Evolutionary conservation across 2,113 vertebrate species (phyloP), one percentile per base, ranked within the genome.

Genomic region (Danionella cerebrum): DNA sequence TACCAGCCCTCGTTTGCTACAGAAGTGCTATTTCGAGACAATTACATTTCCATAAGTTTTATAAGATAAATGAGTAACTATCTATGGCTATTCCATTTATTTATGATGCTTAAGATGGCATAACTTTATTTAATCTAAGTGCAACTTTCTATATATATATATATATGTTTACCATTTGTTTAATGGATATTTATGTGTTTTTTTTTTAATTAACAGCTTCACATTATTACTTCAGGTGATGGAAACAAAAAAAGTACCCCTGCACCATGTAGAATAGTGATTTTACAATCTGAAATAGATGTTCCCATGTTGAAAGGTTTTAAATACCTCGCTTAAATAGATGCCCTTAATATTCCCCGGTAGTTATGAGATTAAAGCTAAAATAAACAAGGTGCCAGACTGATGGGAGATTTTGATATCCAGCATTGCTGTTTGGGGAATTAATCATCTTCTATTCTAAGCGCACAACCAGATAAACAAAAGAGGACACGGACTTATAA

Each of bases 351-450:
- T 25, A 7, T 13, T 57, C 14, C 19, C 3, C 9, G 27, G 42
- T 58, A 27, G 52, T 55, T 55, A 52, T 36, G 33, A 39, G 24
- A 22, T 36, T 27, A 16, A 52, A 29, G 31, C 50, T 16, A n/a
- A 73, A 69, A 60, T 52, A 27, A 41, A 47, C n/a, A 27, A 19
- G 38, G 59, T 38, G 24, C 39, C 48, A 52, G 22, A 54, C n/a
- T 60, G 63, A 50, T 38, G 59, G 13, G 11, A 25, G 25, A 69
- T 62, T 63, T 16, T 36, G 7, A 24, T 60, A 69, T 69, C 67
- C 51, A 33, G 58, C 58, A 14, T 59, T 54, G 1, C 48, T 31
- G 54, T 29, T 69, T 22, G 10, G 36, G 27, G 55, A 35, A 63
- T 33, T 45, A 31, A 69, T 60, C 47, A 58, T 69, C 18, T 35